These are phyloP conservation scores for Xestia rhomboidea DNA, from an alignment of 2,888 invertebrate genomes.

Conservation along the genomic window DNA sequence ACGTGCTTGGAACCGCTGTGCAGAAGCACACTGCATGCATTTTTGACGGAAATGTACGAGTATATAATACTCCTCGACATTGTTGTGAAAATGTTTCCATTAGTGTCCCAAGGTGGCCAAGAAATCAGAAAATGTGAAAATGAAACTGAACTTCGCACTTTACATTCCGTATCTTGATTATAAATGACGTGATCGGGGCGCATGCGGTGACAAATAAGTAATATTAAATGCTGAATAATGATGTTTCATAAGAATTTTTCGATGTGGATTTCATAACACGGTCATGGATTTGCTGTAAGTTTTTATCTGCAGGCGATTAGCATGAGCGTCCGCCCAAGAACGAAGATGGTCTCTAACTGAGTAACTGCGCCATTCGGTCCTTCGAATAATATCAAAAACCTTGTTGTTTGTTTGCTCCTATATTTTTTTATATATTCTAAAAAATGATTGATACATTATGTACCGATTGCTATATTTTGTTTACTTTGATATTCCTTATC, in stretches of 20 bases:
- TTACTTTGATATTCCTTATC: slow-evolving; percentile 34
- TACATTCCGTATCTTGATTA: slow-evolving; percentile 30
- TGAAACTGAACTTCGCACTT: slow-evolving; percentile 39
- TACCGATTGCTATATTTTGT: slow-evolving; percentile 17
- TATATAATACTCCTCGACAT: slow-evolving; percentile 39
- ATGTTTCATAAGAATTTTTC: slow-evolving; percentile 30
- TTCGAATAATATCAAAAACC: slow-evolving; percentile 1
- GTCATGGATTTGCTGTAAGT: slow-evolving; percentile 2
- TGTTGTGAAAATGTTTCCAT: slow-evolving; percentile 49
- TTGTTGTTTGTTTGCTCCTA: slow-evolving; percentile 1
- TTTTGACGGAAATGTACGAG: slow-evolving; percentile 57
- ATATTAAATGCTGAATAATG: slow-evolving; percentile 34
- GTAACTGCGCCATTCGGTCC: slow-evolving; percentile 15
- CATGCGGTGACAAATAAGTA: slow-evolving; percentile 17
- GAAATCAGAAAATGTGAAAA: slow-evolving; percentile 44
- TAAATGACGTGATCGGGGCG: slow-evolving; percentile 34
- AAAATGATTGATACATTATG: slow-evolving; percentile 18
- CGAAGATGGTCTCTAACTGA: slow-evolving; percentile 15
- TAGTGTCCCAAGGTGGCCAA: slow-evolving; percentile 38
- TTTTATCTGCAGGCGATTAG: slow-evolving; percentile 19
- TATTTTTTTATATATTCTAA: slow-evolving; percentile 12
- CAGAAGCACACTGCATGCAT: slow-evolving; percentile 67
- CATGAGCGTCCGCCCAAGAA: slow-evolving; percentile 3
- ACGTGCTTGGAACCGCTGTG: slow-evolving; percentile 75
- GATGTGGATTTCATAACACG: slow-evolving; percentile 17